Evolutionary conservation across 2,797 vertebrate genomes (phyloP).

Genomic region (Phrynocephalus guinanensis): DNA sequence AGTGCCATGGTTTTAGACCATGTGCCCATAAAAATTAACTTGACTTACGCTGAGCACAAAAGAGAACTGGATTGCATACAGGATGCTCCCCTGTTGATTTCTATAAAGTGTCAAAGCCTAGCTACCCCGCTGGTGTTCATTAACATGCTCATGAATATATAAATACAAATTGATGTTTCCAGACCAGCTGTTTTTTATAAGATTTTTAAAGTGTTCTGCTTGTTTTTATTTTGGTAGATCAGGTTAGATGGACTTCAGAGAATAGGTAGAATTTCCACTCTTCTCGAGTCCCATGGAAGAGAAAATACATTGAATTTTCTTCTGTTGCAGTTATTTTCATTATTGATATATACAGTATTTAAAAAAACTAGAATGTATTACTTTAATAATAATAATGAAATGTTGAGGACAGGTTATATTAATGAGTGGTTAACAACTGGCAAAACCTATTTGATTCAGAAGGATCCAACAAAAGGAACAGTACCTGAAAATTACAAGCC

Average conservation of each 20-base stretch:
- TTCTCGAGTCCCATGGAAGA: slow-evolving; percentile 32
- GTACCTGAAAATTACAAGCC: too few relatives aligned
- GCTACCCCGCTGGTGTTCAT: slow-evolving; percentile 58
- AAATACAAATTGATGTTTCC: slow-evolving; percentile 69
- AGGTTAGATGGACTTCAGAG: slow-evolving; percentile 23
- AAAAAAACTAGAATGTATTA: neutral
- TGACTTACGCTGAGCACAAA: slow-evolving; percentile 72
- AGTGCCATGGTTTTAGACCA: slow-evolving; percentile 54
- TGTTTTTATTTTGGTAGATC: neutral
- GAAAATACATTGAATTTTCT: slow-evolving; percentile 5
- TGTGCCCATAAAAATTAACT: slow-evolving; percentile 69
- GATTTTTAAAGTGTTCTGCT: neutral
- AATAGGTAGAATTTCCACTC: slow-evolving; percentile 12
- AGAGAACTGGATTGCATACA: slow-evolving; percentile 53
- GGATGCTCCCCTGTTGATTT: slow-evolving; percentile 54
- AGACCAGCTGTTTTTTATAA: slow-evolving; percentile 48
- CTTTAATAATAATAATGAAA: neutral
- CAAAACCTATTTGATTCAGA: too few relatives aligned
- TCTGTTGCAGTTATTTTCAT: neutral
- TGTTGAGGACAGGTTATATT: too few relatives aligned
- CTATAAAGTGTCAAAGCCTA: slow-evolving; percentile 45
- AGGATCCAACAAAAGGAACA: too few relatives aligned
- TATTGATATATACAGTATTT: slow-evolving; percentile 1
- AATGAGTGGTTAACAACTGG: too few relatives aligned
- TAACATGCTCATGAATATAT: slow-evolving; percentile 69